A percentile compares a stretch with the other conserved stretches of the same genome.
phyloP scores from a whole-genome alignment of 2,113 vertebrate genomes.

The Silurus meridionalis region DNA sequence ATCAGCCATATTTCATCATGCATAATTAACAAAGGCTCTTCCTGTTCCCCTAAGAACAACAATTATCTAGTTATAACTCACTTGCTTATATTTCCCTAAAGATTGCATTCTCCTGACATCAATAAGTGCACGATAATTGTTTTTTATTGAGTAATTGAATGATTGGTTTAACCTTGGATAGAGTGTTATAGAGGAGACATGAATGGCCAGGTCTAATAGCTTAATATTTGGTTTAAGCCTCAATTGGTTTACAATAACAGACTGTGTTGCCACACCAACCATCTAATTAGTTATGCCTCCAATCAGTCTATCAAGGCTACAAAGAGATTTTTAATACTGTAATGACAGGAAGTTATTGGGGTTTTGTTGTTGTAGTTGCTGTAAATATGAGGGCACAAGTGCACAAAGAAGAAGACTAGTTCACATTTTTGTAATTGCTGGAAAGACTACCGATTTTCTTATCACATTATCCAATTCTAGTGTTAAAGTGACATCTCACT shows the following conservation, averaged over 20 bases:
- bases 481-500: neutral
- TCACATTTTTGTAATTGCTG: neutral
- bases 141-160: constrained; percentile 55
- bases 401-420: neutral
- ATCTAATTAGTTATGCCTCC: constrained; percentile 39
- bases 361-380: neutral
- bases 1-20: constrained; percentile 41
- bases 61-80: constrained; percentile 50
- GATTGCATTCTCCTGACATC: constrained; percentile 39
- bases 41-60: constrained; percentile 29
- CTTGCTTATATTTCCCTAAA: constrained; percentile 37
- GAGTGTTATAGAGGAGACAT: constrained; percentile 30
- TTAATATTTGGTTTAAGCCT: constrained; percentile 37
- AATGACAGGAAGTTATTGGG: neutral
- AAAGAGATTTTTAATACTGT: neutral
- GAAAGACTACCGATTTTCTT: neutral
- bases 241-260: constrained; percentile 39
- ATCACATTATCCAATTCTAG: neutral
- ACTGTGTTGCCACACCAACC: constrained; percentile 25
- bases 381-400: neutral
- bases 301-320: constrained; percentile 1
- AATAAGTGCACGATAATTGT: constrained; percentile 51
- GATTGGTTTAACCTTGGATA: constrained; percentile 25
- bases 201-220: constrained; percentile 30
- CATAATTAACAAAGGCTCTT: constrained; percentile 43